A percentile compares a stretch with the other conserved stretches of the same genome.
These are phyloP conservation scores for Piscicola geometra DNA, from an alignment of 2,888 invertebrate genomes.

Conservation along the genomic window DNA sequence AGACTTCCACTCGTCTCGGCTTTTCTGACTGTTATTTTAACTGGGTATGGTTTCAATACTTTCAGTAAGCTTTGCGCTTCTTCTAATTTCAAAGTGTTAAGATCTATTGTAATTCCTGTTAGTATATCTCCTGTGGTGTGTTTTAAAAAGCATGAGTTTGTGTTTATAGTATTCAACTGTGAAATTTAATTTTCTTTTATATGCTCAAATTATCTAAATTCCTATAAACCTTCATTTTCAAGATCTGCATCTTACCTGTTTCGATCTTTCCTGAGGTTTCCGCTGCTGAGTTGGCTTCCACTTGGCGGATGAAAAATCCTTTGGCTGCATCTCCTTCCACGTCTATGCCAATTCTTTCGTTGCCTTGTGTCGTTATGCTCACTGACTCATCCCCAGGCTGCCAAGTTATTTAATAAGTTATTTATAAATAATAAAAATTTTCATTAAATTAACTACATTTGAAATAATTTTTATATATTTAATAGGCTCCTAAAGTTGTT, in stretches of 20 bases:
- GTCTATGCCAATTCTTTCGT: constrained; percentile 28
- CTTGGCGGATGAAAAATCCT: constrained; percentile 29
- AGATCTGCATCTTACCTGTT: constrained; percentile 30
- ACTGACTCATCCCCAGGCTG: constrained; percentile 18
- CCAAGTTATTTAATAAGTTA: no score
- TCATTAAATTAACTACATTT: no score
- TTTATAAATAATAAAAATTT: no score
- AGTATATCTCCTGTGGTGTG: constrained; percentile 34
- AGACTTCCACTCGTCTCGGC: not conserved
- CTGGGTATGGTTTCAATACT: constrained; percentile 35
- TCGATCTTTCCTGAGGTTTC: constrained; percentile 35
- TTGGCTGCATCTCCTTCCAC: constrained; percentile 31
- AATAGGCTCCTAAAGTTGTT: no score
- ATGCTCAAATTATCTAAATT: no score
- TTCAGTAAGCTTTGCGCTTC: constrained; percentile 34
- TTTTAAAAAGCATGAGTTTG: no score
- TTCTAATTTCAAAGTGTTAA: constrained; percentile 28
- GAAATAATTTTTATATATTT: no score
- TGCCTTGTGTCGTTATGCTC: constrained; percentile 27
- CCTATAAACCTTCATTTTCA: no score
- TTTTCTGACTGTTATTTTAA: constrained; percentile 35
- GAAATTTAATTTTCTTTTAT: no score
- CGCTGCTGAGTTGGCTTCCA: constrained; percentile 19
- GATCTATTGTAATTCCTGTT: constrained; percentile 33
- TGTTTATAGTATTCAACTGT: no score